Evolutionary conservation across 2,888 invertebrate species (phyloP).

Genomic region (Diplazon laetatorius): DNA sequence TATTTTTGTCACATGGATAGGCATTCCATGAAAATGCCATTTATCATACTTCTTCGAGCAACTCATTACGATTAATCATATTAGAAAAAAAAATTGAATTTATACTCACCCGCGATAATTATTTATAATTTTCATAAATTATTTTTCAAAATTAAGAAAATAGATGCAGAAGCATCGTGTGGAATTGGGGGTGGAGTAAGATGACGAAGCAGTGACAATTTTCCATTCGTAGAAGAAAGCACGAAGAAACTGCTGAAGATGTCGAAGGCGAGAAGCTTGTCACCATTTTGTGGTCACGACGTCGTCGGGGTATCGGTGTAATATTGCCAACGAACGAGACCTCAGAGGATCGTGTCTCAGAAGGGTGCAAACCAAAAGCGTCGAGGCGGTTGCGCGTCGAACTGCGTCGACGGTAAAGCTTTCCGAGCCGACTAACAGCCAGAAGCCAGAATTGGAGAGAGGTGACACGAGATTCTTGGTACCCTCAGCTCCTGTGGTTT

Average conservation of each 20-base stretch:
- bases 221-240: conserved; percentile 18
- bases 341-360: conserved; percentile 5
- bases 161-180: too few relatives aligned
- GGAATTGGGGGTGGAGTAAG: not conserved
- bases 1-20: not conserved
- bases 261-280: conserved; percentile 33
- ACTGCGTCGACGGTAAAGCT: conserved; percentile 31
- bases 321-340: conserved; percentile 64
- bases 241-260: conserved; percentile 3
- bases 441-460: conserved; percentile 28
- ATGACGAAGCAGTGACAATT: conserved; percentile 6
- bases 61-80: too few relatives aligned
- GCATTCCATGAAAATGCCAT: too few relatives aligned
- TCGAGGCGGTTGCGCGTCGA: conserved; percentile 7
- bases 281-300: conserved; percentile 71
- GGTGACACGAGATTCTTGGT: conserved; percentile 55
- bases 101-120: too few relatives aligned
- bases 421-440: conserved; percentile 37
- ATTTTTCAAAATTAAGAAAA: too few relatives aligned
- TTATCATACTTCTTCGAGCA: too few relatives aligned
- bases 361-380: conserved; percentile 8
- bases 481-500: conserved; percentile 60
- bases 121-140: too few relatives aligned
- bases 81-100: too few relatives aligned
- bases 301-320: conserved; percentile 71